Evolutionary conservation across 2,888 invertebrate genomes (phyloP).

Genomic region (Volucella zonaria): DNA sequence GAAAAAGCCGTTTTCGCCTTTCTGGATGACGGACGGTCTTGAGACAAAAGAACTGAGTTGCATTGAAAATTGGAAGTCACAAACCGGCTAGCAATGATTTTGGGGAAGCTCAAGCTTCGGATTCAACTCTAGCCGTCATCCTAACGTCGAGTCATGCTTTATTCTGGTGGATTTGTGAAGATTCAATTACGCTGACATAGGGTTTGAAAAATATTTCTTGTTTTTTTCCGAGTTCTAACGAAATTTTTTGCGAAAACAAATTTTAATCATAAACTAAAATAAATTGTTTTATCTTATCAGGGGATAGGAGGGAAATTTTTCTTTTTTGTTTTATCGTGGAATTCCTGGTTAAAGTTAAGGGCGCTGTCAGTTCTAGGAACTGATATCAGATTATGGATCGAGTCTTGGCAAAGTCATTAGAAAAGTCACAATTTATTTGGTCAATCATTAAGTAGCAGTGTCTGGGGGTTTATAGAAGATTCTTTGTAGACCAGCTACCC

Average conservation of each 20-base stretch:
- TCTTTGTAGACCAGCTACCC: too few relatives aligned
- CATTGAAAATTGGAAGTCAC: neutral
- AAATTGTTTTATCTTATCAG: slow-evolving; percentile 28
- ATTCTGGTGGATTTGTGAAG: neutral
- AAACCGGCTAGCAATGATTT: slow-evolving; percentile 51
- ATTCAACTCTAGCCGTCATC: too few relatives aligned
- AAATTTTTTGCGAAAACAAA: neutral
- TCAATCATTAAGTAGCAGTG: too few relatives aligned
- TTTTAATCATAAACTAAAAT: neutral
- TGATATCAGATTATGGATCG: neutral
- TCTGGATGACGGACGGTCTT: slow-evolving; percentile 1
- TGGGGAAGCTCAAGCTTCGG: slow-evolving; percentile 15
- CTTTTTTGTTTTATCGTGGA: neutral
- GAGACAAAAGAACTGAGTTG: neutral
- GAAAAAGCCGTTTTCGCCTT: slow-evolving; percentile 56
- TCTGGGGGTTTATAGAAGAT: too few relatives aligned
- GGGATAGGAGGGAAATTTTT: neutral
- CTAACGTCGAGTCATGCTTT: neutral
- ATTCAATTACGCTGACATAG: neutral
- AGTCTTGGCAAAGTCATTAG: neutral
- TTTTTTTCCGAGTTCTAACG: neutral
- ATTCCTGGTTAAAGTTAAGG: neutral
- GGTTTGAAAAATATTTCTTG: neutral
- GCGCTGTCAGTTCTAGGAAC: neutral
- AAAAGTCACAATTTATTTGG: too few relatives aligned